Conservation (phyloP, 2,113 vertebrate species). For the Gobiocypris rarus region DNA sequence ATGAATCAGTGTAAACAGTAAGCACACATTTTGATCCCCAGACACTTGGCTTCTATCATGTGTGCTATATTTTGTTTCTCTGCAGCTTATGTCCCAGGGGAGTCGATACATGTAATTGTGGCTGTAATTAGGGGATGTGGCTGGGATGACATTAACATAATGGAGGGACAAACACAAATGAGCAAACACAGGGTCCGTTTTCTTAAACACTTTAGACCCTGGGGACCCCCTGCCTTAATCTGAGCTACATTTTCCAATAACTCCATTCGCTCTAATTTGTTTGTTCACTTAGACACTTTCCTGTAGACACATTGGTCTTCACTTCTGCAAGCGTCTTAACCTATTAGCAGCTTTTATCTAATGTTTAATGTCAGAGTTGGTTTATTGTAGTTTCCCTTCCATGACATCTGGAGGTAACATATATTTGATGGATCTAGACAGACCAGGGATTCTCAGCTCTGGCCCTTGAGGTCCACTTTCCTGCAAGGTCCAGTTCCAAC, state of each 20-base stretch:
- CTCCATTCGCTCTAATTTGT: neutral
- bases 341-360: neutral
- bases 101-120: slow-evolving; percentile 16
- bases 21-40: neutral
- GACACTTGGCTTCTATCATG: neutral
- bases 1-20: neutral
- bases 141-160: slow-evolving; percentile 28
- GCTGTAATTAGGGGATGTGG: slow-evolving; percentile 27
- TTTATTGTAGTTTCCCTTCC: neutral
- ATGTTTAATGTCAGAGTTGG: neutral
- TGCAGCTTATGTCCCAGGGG: neutral
- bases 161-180: slow-evolving; percentile 27
- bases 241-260: neutral
- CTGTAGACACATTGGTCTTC: neutral
- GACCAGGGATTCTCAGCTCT: too few relatives aligned
- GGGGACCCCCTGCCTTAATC: neutral
- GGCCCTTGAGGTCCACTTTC: too few relatives aligned
- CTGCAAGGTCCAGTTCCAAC: too few relatives aligned
- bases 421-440: neutral
- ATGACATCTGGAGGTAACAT: neutral
- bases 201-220: slow-evolving; percentile 8
- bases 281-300: neutral
- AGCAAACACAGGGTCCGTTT: slow-evolving; percentile 8
- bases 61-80: neutral
- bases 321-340: neutral